These are phyloP conservation scores for Volucella inanis DNA, from an alignment of 2,888 invertebrate species.

Conservation along the genomic window DNA sequence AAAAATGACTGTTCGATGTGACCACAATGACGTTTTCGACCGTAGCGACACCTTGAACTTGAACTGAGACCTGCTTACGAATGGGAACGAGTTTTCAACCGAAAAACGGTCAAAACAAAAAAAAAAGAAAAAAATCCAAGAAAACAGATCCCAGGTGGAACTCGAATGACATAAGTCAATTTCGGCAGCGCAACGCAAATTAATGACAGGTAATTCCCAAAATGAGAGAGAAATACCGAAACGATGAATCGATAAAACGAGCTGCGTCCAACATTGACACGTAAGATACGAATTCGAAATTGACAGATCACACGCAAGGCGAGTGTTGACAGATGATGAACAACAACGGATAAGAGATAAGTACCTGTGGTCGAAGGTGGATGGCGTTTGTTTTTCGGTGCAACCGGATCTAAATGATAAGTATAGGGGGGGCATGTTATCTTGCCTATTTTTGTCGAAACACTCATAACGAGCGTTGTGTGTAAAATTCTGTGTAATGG, in stretches of 20 bases:
- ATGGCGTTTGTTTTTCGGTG: constrained; percentile 2
- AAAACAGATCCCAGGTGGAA: not conserved
- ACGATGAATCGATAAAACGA: constrained; percentile 28
- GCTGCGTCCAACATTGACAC: not conserved
- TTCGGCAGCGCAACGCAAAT: constrained; percentile 20
- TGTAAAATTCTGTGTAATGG: constrained; percentile 51
- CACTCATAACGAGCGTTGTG: constrained; percentile 42
- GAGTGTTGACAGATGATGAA: constrained; percentile 28
- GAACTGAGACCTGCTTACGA: constrained; percentile 4
- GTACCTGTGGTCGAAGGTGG: too few relatives aligned
- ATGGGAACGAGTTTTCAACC: constrained; percentile 14
- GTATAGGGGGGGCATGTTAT: constrained; percentile 24
- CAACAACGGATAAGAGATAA: not conserved
- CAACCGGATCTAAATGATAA: constrained; percentile 48
- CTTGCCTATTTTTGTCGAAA: not conserved
- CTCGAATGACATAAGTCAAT: constrained; percentile 33
- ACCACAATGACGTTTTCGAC: constrained; percentile 35
- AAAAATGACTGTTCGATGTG: constrained; percentile 33
- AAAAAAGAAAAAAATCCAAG: constrained; percentile 2
- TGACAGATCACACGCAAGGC: constrained; percentile 53
- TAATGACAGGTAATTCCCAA: constrained; percentile 55
- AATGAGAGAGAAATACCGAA: constrained; percentile 25
- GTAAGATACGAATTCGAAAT: constrained; percentile 13
- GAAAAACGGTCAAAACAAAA: constrained; percentile 2
- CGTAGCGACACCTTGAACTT: constrained; percentile 56